phyloP scores from a whole-genome alignment of 2,113 vertebrate species.

The Spermophilus dauricus region DNA sequence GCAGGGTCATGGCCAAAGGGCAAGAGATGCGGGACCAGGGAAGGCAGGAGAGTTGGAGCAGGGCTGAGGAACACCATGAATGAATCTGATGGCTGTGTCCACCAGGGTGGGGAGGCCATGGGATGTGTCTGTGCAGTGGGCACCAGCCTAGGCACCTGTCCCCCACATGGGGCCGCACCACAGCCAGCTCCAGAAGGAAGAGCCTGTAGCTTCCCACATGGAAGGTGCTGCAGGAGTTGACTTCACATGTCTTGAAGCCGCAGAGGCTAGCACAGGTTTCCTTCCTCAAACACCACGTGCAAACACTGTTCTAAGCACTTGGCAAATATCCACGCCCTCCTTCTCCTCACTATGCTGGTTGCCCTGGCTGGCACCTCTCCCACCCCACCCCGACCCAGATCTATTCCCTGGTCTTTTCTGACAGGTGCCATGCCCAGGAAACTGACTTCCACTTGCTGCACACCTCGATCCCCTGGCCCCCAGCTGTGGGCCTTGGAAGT shows the following conservation, averaged over 20 bases:
- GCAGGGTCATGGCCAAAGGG: background rate
- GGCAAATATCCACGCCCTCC: background rate
- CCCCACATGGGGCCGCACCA: background rate
- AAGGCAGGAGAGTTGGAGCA: too few relatives aligned
- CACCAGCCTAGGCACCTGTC: background rate
- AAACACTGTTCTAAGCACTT: background rate
- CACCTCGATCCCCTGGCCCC: background rate
- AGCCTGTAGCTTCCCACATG: background rate
- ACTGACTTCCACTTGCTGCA: background rate
- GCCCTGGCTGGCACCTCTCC: background rate
- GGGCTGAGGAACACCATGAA: background rate
- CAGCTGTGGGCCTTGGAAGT: background rate
- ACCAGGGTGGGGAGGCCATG: background rate
- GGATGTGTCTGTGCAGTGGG: background rate
- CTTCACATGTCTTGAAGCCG: background rate
- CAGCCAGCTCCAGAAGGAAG: background rate
- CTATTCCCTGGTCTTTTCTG: background rate
- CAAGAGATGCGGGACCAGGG: background rate
- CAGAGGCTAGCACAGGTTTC: background rate
- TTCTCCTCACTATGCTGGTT: background rate
- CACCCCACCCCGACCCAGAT: too few relatives aligned
- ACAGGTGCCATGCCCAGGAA: fast-evolving
- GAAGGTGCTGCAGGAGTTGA: background rate
- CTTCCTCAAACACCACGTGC: background rate
- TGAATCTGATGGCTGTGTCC: background rate